Evolutionary conservation across 2,888 invertebrate species (phyloP).

Genomic region (Leptura quadrifasciata): DNA sequence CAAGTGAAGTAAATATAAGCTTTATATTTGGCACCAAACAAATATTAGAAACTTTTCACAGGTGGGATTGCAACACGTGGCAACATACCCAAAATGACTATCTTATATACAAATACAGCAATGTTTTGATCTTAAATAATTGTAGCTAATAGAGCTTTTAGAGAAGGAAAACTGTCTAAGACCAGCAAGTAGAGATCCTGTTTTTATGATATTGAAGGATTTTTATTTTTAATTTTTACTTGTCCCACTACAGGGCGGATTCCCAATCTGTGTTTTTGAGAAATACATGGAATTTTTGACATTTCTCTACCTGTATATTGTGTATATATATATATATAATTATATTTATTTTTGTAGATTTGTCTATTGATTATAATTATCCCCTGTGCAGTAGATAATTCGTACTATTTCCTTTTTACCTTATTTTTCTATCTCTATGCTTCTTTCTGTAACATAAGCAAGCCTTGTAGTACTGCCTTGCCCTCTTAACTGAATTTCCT

Average conservation of each 20-base stretch:
- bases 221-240: conserved; percentile 39
- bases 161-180: conserved; percentile 49
- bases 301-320: conserved; percentile 69
- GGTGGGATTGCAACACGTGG: neutral
- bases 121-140: conserved; percentile 27
- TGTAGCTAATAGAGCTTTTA: conserved; percentile 40
- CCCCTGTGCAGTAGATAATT: conserved; percentile 56
- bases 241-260: conserved; percentile 28
- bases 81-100: neutral
- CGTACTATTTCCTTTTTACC: conserved; percentile 43
- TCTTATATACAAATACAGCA: conserved; percentile 12
- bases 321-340: conserved; percentile 67
- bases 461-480: conserved; percentile 21
- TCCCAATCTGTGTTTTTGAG: conserved; percentile 57
- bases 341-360: conserved; percentile 62
- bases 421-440: conserved; percentile 43
- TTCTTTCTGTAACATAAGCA: conserved; percentile 47
- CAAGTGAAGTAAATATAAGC: neutral
- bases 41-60: neutral
- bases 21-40: neutral
- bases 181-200: conserved; percentile 52
- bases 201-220: conserved; percentile 45
- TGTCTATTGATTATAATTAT: conserved; percentile 55
- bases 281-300: conserved; percentile 66
- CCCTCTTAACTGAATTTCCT: conserved; percentile 28